These are phyloP conservation scores for Crotalus horridus DNA, from an alignment of 2,113 vertebrate species.

Conservation along the genomic window DNA sequence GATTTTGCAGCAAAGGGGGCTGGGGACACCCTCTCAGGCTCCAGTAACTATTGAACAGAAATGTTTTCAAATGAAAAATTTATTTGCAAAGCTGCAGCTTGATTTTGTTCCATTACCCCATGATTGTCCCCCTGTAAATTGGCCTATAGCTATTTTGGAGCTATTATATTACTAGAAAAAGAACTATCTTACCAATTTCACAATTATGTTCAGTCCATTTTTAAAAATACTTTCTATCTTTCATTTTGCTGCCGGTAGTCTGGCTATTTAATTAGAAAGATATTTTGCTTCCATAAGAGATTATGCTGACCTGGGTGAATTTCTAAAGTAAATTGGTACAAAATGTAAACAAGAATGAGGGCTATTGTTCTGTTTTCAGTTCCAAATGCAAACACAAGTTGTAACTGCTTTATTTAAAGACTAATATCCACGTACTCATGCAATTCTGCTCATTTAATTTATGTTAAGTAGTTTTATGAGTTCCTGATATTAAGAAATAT, in stretches of 20 bases:
- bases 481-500: background rate
- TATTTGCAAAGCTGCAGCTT: background rate
- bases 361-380: background rate
- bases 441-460: background rate
- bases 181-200: background rate
- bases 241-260: background rate
- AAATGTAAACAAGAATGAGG: background rate
- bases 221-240: background rate
- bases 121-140: background rate
- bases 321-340: background rate
- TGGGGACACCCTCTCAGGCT: background rate
- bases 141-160: background rate
- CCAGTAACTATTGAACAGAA: background rate
- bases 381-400: background rate
- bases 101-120: background rate
- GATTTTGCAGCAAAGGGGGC: background rate
- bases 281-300: background rate
- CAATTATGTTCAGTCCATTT: background rate
- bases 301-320: background rate
- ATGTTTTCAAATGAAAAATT: background rate
- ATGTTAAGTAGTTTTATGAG: background rate
- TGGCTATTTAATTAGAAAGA: background rate
- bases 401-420: background rate
- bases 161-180: background rate
- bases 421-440: background rate